A percentile compares a stretch with the other conserved stretches of the same genome.
phyloP scores from a whole-genome alignment of 2,113 vertebrate species.

The Tetrax tetrax region DNA sequence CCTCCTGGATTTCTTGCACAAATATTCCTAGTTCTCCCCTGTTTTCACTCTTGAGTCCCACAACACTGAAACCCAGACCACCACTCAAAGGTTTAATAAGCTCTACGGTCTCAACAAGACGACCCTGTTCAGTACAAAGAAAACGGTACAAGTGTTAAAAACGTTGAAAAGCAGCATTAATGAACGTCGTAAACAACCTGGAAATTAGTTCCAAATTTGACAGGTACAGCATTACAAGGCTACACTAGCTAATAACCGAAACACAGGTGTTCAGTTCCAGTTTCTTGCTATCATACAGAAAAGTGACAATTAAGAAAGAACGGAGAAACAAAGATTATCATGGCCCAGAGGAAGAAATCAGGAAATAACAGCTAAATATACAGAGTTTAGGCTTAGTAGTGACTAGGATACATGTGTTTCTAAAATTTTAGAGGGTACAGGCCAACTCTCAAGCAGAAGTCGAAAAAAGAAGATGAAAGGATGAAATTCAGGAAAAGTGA shows the following conservation, averaged over 20 bases:
- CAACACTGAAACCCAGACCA: conserved; percentile 93
- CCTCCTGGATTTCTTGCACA: conserved; percentile 92
- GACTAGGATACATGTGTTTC: background rate
- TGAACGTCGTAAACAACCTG: background rate
- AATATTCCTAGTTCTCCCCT: conserved; percentile 94
- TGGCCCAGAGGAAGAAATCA: background rate
- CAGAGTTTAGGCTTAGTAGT: background rate
- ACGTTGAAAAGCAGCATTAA: background rate
- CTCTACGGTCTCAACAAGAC: conserved; percentile 85
- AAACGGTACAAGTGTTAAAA: background rate
- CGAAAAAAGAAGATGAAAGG: background rate
- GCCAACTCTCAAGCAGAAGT: background rate
- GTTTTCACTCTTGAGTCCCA: conserved; percentile 91
- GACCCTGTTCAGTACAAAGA: conserved; percentile 79
- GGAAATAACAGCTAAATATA: background rate
- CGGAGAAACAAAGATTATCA: background rate
- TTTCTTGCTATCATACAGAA: background rate
- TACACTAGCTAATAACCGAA: background rate
- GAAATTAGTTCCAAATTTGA: background rate
- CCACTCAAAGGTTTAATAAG: conserved; percentile 86
- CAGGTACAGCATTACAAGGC: background rate
- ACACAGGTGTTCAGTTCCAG: rapidly evolving
- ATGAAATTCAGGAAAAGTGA: background rate
- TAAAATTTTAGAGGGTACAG: background rate
- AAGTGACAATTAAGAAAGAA: background rate